phyloP scores from a whole-genome alignment of 1,140 invertebrate species.

The Drosophila mayri region DNA sequence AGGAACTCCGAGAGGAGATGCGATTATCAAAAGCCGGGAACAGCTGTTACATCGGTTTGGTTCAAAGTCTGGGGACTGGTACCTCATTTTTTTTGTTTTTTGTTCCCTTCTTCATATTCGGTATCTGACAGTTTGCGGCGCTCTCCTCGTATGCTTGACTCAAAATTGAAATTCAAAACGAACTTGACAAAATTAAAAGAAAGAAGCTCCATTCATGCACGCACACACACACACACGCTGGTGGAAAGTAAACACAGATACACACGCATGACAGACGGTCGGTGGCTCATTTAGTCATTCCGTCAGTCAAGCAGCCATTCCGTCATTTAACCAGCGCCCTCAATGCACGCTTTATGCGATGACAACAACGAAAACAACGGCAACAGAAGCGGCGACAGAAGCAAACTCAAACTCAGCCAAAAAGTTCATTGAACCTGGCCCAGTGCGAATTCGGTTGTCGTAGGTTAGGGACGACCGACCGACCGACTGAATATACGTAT shows the following conservation, averaged over 20 bases:
- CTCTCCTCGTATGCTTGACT: constrained; percentile 63
- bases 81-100: not conserved
- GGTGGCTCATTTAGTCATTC: constrained; percentile 38
- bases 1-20: not conserved
- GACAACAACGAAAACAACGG: constrained; percentile 57
- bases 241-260: constrained; percentile 48
- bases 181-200: constrained; percentile 84
- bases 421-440: constrained; percentile 82
- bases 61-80: constrained; percentile 36
- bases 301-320: constrained; percentile 41
- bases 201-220: constrained; percentile 83
- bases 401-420: constrained; percentile 74
- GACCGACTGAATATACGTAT: constrained; percentile 48
- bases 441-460: constrained; percentile 83
- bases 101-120: constrained; percentile 15
- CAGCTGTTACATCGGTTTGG: constrained; percentile 59
- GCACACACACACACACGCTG: constrained; percentile 35
- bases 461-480: constrained; percentile 77
- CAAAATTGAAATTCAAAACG: constrained; percentile 84
- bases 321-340: constrained; percentile 69
- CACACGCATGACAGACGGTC: constrained; percentile 64
- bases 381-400: constrained; percentile 41
- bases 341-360: constrained; percentile 79
- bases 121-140: constrained; percentile 57
- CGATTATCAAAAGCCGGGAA: constrained; percentile 74